Percentiles rank a stretch among this genome's conserved stretches.
phyloP scores from a whole-genome alignment of 2,797 vertebrate species.

The Micromesistius poutassou region DNA sequence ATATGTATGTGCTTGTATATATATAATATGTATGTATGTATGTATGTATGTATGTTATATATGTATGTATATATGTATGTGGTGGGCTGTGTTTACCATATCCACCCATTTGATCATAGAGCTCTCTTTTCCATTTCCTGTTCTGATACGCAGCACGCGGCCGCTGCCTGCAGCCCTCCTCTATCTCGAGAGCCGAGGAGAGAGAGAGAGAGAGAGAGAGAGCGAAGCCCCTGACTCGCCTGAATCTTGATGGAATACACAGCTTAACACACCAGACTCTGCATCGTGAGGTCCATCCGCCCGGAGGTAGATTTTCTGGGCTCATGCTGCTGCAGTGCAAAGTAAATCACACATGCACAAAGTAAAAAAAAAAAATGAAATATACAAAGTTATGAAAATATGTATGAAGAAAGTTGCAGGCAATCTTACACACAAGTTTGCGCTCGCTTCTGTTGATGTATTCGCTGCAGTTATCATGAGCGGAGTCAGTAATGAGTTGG shows the following conservation, averaged over 20 bases:
- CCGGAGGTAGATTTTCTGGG: neutral
- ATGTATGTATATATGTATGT: no score
- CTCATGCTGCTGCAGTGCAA: neutral
- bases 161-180: neutral
- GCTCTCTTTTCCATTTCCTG: neutral
- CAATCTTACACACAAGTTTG: neutral
- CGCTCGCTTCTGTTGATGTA: neutral
- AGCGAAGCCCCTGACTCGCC: no score
- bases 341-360: neutral
- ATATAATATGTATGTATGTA: neutral
- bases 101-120: neutral
- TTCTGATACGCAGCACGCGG: neutral
- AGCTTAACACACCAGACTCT: slow-evolving; percentile 19
- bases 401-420: slow-evolving; percentile 15
- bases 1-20: neutral
- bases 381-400: slow-evolving; percentile 9
- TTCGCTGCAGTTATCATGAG: neutral
- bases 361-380: neutral
- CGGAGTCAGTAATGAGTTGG: no score
- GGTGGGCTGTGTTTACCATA: no score
- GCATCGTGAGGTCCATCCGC: neutral
- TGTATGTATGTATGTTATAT: no score
- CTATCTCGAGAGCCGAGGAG: neutral
- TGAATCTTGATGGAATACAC: slow-evolving; percentile 16
- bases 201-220: neutral